Conservation (phyloP, 2,888 invertebrate genomes). For the Drosophila hamatofila region DNA sequence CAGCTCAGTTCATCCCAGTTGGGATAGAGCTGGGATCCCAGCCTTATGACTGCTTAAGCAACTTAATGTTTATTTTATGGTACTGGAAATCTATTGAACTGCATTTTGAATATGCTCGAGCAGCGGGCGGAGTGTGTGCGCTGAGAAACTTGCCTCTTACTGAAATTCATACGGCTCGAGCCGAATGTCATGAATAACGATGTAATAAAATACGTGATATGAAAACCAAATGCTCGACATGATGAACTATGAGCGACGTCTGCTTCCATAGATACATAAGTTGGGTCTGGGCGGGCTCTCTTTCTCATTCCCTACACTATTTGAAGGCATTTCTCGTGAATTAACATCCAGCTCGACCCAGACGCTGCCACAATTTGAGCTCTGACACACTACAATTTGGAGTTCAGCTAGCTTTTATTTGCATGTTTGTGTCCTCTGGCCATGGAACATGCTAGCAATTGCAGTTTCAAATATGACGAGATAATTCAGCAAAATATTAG, state of each 20-base stretch:
- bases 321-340: conserved; percentile 59
- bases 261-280: conserved; percentile 29
- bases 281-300: neutral
- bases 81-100: conserved; percentile 72
- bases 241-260: conserved; percentile 66
- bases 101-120: conserved; percentile 70
- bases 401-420: conserved; percentile 43
- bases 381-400: conserved; percentile 15
- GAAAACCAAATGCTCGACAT: conserved; percentile 66
- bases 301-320: neutral
- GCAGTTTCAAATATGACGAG: conserved; percentile 57
- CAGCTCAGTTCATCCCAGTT: neutral
- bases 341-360: conserved; percentile 56
- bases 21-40: neutral
- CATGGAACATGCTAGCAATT: conserved; percentile 25
- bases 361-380: conserved; percentile 26
- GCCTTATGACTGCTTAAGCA: conserved; percentile 60
- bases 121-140: conserved; percentile 18
- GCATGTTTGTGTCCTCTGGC: conserved; percentile 42
- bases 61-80: conserved; percentile 76
- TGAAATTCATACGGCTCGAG: conserved; percentile 50
- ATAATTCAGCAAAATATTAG: conserved; percentile 63
- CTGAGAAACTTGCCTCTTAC: conserved; percentile 55
- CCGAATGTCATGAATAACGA: conserved; percentile 77
- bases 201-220: conserved; percentile 81